Evolutionary conservation across 35 echinoderm and acorn worm species (phyloP), one percentile per base, ranked within the genome.

Genomic region (Ptychodera flava): DNA sequence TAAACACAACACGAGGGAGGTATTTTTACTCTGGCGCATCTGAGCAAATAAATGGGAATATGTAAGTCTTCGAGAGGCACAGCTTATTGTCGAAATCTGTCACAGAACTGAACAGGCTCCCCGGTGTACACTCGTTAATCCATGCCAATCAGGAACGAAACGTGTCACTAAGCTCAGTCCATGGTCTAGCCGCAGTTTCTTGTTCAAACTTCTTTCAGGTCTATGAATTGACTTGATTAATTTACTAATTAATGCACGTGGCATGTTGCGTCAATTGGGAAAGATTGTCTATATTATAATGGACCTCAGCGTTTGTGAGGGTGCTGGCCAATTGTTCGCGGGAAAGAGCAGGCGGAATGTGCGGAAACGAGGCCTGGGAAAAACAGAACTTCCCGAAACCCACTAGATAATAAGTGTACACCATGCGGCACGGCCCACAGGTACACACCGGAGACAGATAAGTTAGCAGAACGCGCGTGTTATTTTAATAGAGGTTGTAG

Each of bases 241-340:
- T 64, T 64, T 64, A 64, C 45, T 64, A 64, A 64, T 64, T 64
- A 64, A 64, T 64, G 45, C 45, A 64, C 45, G 45, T 64, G 45
- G 6, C 6, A 22, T 12, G 45, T n/a, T n/a, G n/a, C n/a, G n/a
- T n/a, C n/a, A n/a, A n/a, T n/a, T n/a, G n/a, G n/a, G n/a, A n/a
- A n/a, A n/a, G n/a, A n/a, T 64, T 64, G 6, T 6, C 45, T 12
- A 64, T 22, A 64, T 64, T 6, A 64, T 64, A 64, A 64, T 64
- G 45, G 45, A n/a, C 45, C 6, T 6, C 45, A 6, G 45, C 45
- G 22, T 64, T 64, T 64, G 45, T 64, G 6, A 22, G 6, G 22
- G 22, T 64, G 45, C 6, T 64, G 6, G 45, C 6, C 45, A 22
- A 64, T 64, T 64, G 45, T 64, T 64, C 45, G 45, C 6, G 45